phyloP scores from a whole-genome alignment of 1,140 invertebrate genomes.

The Antheraea mylitta region DNA sequence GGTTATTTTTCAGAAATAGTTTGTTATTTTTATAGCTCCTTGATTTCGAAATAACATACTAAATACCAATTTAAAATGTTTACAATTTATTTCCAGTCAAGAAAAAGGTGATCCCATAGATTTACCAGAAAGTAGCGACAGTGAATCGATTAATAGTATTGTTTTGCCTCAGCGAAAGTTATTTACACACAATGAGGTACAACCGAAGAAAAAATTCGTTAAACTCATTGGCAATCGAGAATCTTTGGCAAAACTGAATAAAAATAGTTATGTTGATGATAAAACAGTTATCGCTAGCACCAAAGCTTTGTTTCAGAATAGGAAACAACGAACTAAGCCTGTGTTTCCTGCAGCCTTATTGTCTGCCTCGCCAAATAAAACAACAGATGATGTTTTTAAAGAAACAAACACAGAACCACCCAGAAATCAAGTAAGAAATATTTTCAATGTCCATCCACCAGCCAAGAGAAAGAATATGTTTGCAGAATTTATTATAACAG shows the following conservation, averaged over 20 bases:
- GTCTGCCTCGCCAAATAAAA: constrained; percentile 53
- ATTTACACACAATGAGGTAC: constrained; percentile 52
- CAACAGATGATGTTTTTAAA: constrained; percentile 48
- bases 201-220: constrained; percentile 42
- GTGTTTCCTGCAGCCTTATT: constrained; percentile 52
- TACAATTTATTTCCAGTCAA: constrained; percentile 50
- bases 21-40: no score
- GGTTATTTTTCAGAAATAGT: no score
- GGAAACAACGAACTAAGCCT: constrained; percentile 40
- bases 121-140: constrained; percentile 64
- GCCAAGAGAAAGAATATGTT: constrained; percentile 63
- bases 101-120: constrained; percentile 55
- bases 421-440: constrained; percentile 42
- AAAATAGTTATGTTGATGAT: constrained; percentile 38
- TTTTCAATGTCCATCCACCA: constrained; percentile 50
- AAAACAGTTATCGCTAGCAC: constrained; percentile 42
- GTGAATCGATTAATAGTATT: constrained; percentile 65
- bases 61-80: no score
- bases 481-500: constrained; percentile 59
- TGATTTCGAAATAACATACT: no score
- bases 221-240: constrained; percentile 46
- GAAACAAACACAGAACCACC: constrained; percentile 32
- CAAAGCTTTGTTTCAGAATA: constrained; percentile 48
- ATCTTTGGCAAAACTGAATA: constrained; percentile 38
- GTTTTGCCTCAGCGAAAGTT: constrained; percentile 57